A percentile compares a stretch with the other conserved stretches of the same genome.
Conservation (phyloP, 64 coral and sea anemone genomes). For the Acropora yongei region DNA sequence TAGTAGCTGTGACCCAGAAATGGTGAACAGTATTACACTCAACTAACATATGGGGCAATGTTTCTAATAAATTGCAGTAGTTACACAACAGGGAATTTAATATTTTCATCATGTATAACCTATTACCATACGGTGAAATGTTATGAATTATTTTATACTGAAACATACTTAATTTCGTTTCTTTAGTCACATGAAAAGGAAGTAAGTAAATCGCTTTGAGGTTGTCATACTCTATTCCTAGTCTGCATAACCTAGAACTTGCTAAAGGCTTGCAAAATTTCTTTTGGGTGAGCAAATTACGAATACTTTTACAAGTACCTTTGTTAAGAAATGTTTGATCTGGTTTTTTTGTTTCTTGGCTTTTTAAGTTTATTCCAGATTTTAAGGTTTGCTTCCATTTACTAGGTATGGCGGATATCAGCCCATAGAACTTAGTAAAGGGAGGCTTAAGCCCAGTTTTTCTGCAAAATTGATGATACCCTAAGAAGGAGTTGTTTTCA, state of each 20-base stretch:
- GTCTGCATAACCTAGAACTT: not conserved
- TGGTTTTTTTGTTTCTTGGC: not conserved
- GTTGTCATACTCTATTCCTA: slow-evolving; percentile 12
- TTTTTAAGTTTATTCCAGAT: not conserved
- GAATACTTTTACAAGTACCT: not conserved
- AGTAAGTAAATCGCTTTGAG: slow-evolving; percentile 6
- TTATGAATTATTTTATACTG: slow-evolving; percentile 36
- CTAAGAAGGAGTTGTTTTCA: no score
- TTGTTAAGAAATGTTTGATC: not conserved
- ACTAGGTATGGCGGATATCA: no score
- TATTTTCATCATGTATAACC: slow-evolving; percentile 32
- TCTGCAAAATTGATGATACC: no score
- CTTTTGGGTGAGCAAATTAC: not conserved
- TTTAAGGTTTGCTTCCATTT: not conserved
- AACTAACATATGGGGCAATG: slow-evolving; percentile 26
- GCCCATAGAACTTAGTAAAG: no score
- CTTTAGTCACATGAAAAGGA: slow-evolving; percentile 32
- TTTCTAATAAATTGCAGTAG: slow-evolving; percentile 14
- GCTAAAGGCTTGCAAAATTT: not conserved
- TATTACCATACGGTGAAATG: slow-evolving; percentile 20
- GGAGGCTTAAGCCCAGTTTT: no score
- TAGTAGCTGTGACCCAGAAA: not conserved
- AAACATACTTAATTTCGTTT: slow-evolving; percentile 30
- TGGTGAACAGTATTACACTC: slow-evolving; percentile 12
- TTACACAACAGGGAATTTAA: not conserved